Evolutionary conservation across 92 coral and sea anemone genomes (phyloP), one percentile per base, ranked within the genome.

Genomic region (Paramuricea clavata): DNA sequence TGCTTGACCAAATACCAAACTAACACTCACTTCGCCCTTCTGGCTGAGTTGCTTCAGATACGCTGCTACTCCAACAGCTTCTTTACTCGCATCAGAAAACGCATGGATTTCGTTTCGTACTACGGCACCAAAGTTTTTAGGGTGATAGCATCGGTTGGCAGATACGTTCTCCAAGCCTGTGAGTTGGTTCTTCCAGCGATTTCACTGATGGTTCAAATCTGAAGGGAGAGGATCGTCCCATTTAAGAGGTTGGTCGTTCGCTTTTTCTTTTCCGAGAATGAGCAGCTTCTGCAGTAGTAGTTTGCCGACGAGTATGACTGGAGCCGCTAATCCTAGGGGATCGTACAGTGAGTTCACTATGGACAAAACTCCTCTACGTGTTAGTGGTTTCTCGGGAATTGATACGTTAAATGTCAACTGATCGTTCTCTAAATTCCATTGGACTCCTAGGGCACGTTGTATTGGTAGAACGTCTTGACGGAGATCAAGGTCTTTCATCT

Each of bases 371-470:
- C 85, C 78, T 61, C 86, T 81, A 36, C 85, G 67, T 26, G 85
- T 60, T 83, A 89, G 10, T 39, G 44, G 44, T 39, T 10, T 4
- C 5, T 39, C 44, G 4, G 44, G 44, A 4, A 10, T 60, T 27
- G 69, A 22, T n/a, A 88, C 87, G 22, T 76, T 22, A 50, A 88
- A 81, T 2, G 92, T 83, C 52, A 88, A 84, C 16, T 65, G 26
- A 87, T 91, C 94, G 33, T 85, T 27, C 76, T 87, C 41, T 15
- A 91, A 87, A 76, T 88, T 44, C 92, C 94, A 88, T 34, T 60
- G 69, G 31, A 91, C 87, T 15, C 93, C 87, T 0, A 87, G 91
- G 6, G 93, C 76, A 67, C 89, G 86, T 73, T 87, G 94, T 6
- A 88, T 83, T 23, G 93, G 93, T 7, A 90, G 87, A 61, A 26